These are phyloP conservation scores for Ophiodon elongatus DNA, from an alignment of 2,113 vertebrate species.

Conservation along the genomic window DNA sequence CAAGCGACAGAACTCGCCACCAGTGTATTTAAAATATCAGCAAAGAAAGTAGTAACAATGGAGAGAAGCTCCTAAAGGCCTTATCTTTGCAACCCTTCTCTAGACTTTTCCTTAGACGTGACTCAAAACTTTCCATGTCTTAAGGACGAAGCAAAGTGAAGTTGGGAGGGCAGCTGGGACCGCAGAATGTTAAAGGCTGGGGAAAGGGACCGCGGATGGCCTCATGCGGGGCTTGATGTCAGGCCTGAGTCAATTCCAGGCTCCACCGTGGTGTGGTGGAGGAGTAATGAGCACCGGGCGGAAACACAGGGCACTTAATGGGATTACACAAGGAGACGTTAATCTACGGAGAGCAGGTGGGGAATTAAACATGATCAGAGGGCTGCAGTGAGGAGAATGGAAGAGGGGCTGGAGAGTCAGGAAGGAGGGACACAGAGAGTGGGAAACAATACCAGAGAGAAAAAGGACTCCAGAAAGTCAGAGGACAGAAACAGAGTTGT, in stretches of 20 bases:
- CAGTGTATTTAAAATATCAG: not conserved
- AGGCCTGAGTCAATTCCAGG: conserved; percentile 62
- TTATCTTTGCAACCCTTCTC: not conserved
- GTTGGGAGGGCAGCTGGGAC: conserved; percentile 26
- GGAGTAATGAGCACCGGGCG: conserved; percentile 70
- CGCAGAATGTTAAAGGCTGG: conserved; percentile 1
- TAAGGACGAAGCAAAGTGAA: conserved; percentile 32
- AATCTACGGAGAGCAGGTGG: conserved; percentile 81
- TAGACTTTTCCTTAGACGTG: not conserved
- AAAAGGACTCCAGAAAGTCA: conserved; percentile 26
- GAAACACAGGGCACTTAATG: conserved; percentile 78
- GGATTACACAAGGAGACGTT: conserved; percentile 80
- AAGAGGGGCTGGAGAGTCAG: conserved; percentile 24
- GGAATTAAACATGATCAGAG: conserved; percentile 82
- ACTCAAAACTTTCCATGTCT: conserved; percentile 14
- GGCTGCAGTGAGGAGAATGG: conserved; percentile 55
- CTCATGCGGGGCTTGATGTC: conserved; percentile 47
- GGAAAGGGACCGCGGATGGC: conserved; percentile 26
- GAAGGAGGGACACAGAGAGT: conserved; percentile 3
- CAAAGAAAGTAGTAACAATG: not conserved
- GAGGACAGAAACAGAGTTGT: conserved; percentile 42
- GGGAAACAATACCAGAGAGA: conserved; percentile 28
- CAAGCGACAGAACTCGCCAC: not conserved
- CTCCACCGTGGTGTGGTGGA: conserved; percentile 42
- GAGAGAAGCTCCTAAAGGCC: not conserved